A percentile compares a stretch with the other conserved stretches of the same genome.
Evolutionary conservation across 2,888 invertebrate species (phyloP).

Genomic region (Apoda limacodes): DNA sequence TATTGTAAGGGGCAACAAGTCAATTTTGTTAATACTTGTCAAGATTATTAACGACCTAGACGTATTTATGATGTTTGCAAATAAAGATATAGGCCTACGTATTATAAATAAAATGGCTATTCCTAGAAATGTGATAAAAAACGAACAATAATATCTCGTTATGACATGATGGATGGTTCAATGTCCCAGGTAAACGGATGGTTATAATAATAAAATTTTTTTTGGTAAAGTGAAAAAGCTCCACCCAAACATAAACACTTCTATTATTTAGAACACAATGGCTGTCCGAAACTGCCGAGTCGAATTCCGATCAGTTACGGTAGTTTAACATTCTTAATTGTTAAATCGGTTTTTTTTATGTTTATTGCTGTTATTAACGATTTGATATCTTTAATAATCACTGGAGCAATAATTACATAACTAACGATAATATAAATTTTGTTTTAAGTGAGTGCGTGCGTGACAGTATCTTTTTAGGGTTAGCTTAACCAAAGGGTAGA

Average conservation of each 20-base stretch:
- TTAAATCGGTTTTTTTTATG: slow-evolving; percentile 52
- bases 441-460: too few species aligned
- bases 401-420: too few species aligned
- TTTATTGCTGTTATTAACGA: slow-evolving; percentile 53
- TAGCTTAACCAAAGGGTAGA: too few species aligned
- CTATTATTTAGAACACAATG: slow-evolving; percentile 54
- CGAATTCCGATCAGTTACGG: slow-evolving; percentile 63
- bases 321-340: slow-evolving; percentile 64
- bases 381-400: slow-evolving; percentile 61
- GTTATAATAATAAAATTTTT: slow-evolving; percentile 37
- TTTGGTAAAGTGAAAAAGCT: slow-evolving; percentile 35
- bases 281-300: slow-evolving; percentile 43
- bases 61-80: slow-evolving; percentile 47
- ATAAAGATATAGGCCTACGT: slow-evolving; percentile 49
- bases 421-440: too few species aligned
- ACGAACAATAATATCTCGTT: slow-evolving; percentile 51
- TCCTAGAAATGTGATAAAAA: slow-evolving; percentile 45
- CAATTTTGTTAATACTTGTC: slow-evolving; percentile 25
- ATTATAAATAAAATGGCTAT: slow-evolving; percentile 29
- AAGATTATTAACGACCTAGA: slow-evolving; percentile 5
- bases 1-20: slow-evolving; percentile 23
- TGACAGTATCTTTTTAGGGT: too few species aligned
- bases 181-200: slow-evolving; percentile 50
- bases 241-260: slow-evolving; percentile 61
- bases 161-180: slow-evolving; percentile 56